Evolutionary conservation across 2,113 vertebrate genomes (phyloP).

Genomic region (Hystrix cristata): DNA sequence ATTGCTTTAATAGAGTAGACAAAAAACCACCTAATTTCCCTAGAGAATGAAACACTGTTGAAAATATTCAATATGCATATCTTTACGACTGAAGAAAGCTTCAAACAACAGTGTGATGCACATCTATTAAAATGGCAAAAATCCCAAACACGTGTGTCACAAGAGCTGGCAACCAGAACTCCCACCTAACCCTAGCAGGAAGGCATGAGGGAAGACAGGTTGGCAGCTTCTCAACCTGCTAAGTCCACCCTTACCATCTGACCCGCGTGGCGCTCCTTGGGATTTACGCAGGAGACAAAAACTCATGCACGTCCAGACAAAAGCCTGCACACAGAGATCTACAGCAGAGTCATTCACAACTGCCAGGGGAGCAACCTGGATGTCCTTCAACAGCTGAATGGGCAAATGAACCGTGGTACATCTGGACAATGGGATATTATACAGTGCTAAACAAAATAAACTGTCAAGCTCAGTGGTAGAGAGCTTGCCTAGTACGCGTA

Average conservation of each 20-base stretch:
- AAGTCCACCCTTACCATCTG: not conserved
- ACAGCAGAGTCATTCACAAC: not conserved
- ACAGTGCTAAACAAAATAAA: not conserved
- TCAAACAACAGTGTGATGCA: not conserved
- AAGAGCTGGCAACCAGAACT: not conserved
- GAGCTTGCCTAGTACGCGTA: not conserved
- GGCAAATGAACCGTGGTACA: not conserved
- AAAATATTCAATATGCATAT: constrained; percentile 39
- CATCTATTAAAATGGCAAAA: not conserved
- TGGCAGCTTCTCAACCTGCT: not conserved
- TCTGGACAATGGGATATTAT: not conserved
- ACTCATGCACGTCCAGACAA: not conserved
- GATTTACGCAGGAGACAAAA: not conserved
- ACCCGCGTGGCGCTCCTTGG: not conserved
- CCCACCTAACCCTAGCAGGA: not conserved
- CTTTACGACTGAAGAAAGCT: not conserved
- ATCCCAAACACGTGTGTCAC: not conserved
- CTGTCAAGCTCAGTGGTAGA: not conserved
- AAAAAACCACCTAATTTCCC: constrained; percentile 24
- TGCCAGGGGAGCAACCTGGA: not conserved
- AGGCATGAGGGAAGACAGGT: not conserved
- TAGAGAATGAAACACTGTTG: constrained; percentile 30
- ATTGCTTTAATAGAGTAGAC: not conserved
- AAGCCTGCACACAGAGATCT: not conserved
- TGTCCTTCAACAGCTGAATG: not conserved